Base-by-base conservation (phyloP, 1,140 invertebrate species). In the Drosophila auraria region DNA sequence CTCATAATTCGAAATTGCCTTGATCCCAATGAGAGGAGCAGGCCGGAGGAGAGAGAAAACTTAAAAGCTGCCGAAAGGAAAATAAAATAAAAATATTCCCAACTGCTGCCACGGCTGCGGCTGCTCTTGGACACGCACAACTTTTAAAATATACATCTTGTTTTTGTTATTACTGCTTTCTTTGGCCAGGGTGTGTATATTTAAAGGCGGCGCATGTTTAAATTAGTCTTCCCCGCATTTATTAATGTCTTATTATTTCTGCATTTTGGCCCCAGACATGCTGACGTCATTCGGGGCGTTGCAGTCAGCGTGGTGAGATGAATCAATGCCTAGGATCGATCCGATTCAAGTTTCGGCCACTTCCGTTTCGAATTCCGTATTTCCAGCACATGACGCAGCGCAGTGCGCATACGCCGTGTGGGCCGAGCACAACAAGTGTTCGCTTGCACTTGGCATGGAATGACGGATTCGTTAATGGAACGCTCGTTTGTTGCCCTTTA, bases 1-100 rank as follows among this genome's bases (percentile, higher is more conserved):
- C 78, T 80, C 76, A 79, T 79, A 78, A 79, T 79, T 79, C 47
- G 65, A 72, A 78, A 78, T 78, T 17, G 56, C 75, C 74, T 78
- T 78, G 74, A 78, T 66, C 74, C 51, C 75, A 78, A 57, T 78
- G 63, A 68, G 75, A 57, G 78, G 56, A 60, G 74, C 44, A 20
- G 20, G 20, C 20, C 20, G 56, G n/a, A 47, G 36, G 47, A 40
- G 62, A 78, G 74, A 60, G 74, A 40, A 25, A 66, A 23, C 15
- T 25, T 70, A 70, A 77, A 75, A 73, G 68, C 54, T 57, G n/a
- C 45, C 12, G 11, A 36, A 73, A 60, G 45, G 36, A 27, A 44
- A 11, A 70, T 49, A 72, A 73, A 73, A 77, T 54, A 25, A 45
- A 78, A 61, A 60, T 57, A 51, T 61, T 57, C 36, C 45, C 44